Percentiles rank a stretch among this genome's conserved stretches.
These are phyloP conservation scores for Acrocephalus kingi DNA, from an alignment of 2,113 vertebrate genomes.

Conservation along the genomic window DNA sequence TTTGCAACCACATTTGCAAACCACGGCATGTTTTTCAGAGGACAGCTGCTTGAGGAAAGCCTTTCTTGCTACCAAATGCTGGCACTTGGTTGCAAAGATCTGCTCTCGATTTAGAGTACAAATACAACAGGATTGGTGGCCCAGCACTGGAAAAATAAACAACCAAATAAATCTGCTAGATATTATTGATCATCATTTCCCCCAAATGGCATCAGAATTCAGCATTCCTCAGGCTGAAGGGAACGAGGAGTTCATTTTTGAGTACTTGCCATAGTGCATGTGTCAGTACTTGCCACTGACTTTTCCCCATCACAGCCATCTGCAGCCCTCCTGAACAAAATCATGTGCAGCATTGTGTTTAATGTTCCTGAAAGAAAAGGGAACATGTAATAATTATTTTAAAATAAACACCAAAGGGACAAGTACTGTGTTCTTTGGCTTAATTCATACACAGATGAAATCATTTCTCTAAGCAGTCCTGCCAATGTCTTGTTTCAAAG, in stretches of 20 bases:
- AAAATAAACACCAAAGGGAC: slow-evolving; percentile 81
- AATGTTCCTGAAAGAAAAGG: slow-evolving; percentile 76
- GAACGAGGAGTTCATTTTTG: slow-evolving; percentile 34
- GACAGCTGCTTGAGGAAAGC: slow-evolving; percentile 37
- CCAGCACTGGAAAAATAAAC: slow-evolving; percentile 17
- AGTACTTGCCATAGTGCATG: slow-evolving; percentile 14
- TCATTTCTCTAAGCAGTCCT: slow-evolving; percentile 71
- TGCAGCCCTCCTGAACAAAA: slow-evolving; percentile 56
- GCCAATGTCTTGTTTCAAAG: slow-evolving; percentile 75
- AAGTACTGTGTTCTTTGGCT: slow-evolving; percentile 80
- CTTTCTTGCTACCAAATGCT: slow-evolving; percentile 52
- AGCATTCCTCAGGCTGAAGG: slow-evolving; percentile 22
- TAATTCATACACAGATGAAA: slow-evolving; percentile 68
- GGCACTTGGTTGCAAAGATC: slow-evolving; percentile 10
- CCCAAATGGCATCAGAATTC: background rate
- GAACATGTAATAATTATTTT: slow-evolving; percentile 80
- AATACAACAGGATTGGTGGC: slow-evolving; percentile 29
- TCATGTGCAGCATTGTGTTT: slow-evolving; percentile 71
- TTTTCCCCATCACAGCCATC: slow-evolving; percentile 25
- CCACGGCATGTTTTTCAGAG: slow-evolving; percentile 8
- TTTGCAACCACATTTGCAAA: slow-evolving; percentile 62
- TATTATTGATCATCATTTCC: slow-evolving; percentile 31
- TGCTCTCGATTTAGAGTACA: slow-evolving; percentile 25
- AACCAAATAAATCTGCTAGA: slow-evolving; percentile 43
- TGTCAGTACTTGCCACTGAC: slow-evolving; percentile 49